Percentiles rank a stretch among this genome's conserved stretches.
These are phyloP conservation scores for Tiphia femorata DNA, from an alignment of 2,888 invertebrate genomes.

Conservation along the genomic window DNA sequence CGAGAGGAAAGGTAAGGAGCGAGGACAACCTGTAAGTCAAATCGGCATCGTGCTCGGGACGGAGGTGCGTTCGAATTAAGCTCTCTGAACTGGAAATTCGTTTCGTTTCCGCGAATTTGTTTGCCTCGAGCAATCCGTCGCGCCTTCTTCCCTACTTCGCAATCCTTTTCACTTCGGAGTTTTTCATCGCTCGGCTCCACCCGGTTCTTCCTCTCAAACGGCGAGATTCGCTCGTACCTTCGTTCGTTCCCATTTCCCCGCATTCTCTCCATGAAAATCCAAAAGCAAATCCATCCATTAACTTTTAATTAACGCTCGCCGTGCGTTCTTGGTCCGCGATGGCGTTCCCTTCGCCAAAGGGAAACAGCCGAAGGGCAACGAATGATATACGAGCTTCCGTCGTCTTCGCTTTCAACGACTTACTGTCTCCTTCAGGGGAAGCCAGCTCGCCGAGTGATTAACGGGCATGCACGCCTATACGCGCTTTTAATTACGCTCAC, in stretches of 20 bases:
- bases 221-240: neutral
- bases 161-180: too few relatives aligned
- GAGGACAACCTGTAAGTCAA: too few relatives aligned
- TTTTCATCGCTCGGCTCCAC: neutral
- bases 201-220: neutral
- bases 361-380: neutral
- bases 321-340: neutral
- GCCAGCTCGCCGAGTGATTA: neutral
- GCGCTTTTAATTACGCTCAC: slow-evolving; percentile 35
- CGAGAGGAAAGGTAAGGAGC: too few relatives aligned
- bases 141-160: neutral
- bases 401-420: neutral
- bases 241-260: neutral
- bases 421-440: too few relatives aligned
- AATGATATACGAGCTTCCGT: neutral
- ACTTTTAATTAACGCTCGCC: neutral
- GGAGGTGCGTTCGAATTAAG: neutral
- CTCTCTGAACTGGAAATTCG: neutral
- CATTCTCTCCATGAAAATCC: neutral
- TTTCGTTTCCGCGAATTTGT: slow-evolving; percentile 1
- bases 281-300: slow-evolving; percentile 1
- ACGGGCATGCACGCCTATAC: slow-evolving; percentile 19
- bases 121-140: neutral
- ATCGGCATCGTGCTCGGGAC: too few relatives aligned
- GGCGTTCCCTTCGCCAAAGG: neutral